Evolutionary conservation across 2,113 vertebrate species (phyloP).

Genomic region (Junco hyemalis): DNA sequence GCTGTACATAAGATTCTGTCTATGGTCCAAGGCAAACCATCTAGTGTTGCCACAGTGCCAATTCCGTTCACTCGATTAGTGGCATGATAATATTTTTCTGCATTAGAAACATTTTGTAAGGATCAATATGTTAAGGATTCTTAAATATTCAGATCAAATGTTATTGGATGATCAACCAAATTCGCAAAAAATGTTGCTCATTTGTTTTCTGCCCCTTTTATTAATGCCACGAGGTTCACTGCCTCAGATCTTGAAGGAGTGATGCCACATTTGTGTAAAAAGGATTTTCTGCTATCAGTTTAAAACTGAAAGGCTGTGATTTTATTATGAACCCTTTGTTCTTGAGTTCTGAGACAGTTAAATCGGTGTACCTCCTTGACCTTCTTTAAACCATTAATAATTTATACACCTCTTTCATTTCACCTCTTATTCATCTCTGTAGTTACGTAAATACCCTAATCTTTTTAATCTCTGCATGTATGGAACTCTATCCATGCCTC

Average conservation of each 20-base stretch:
- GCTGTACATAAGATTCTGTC: neutral
- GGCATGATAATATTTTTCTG: neutral
- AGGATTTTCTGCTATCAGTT: neutral
- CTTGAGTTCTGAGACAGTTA: neutral
- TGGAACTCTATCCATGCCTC: neutral
- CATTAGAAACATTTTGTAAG: neutral
- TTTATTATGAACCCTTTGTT: conserved; percentile 6
- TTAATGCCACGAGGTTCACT: neutral
- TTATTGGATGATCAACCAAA: neutral
- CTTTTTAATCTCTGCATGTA: conserved; percentile 21
- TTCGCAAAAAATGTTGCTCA: neutral
- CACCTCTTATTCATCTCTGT: conserved; percentile 18
- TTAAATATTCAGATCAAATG: neutral
- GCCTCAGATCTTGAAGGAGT: neutral
- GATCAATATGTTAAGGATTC: neutral
- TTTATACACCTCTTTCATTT: conserved; percentile 45
- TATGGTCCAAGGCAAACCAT: neutral
- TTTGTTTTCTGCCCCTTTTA: neutral
- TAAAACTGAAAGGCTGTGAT: neutral
- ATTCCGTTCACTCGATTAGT: neutral
- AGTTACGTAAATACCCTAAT: conserved; percentile 38
- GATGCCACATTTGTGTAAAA: neutral
- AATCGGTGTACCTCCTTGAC: neutral
- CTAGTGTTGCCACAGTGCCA: neutral
- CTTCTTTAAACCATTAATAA: conserved; percentile 44